Percentiles rank a stretch among this genome's conserved stretches.
Evolutionary conservation across 2,113 vertebrate genomes (phyloP).

Genomic region (Junco hyemalis): DNA sequence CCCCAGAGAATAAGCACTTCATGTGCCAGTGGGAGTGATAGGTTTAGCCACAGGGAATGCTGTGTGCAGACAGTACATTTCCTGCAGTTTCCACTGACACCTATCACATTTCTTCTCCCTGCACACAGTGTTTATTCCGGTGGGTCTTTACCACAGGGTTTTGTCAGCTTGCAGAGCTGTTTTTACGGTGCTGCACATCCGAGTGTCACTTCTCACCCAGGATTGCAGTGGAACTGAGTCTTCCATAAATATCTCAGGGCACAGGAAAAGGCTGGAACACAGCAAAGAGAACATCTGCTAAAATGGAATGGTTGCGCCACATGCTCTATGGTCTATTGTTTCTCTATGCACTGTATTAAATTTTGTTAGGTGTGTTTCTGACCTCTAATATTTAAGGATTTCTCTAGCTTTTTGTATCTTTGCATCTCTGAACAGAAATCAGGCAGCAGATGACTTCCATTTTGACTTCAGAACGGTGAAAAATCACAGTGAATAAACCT

Average conservation of each 20-base stretch:
- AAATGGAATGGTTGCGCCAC: neutral
- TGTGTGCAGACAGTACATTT: neutral
- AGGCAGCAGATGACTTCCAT: neutral
- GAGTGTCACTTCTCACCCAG: neutral
- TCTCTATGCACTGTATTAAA: neutral
- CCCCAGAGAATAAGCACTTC: neutral
- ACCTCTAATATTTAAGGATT: neutral
- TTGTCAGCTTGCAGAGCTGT: conserved; percentile 3
- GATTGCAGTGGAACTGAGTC: neutral
- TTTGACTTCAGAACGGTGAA: neutral
- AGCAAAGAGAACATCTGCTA: neutral
- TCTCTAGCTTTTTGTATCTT: neutral
- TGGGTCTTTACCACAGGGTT: conserved; percentile 20
- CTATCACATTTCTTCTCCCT: conserved; percentile 18
- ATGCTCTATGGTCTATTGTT: neutral
- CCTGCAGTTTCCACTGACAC: conserved; percentile 26
- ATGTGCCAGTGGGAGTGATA: conserved; percentile 38
- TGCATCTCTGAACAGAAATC: conserved; percentile 19
- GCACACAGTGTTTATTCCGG: conserved; percentile 4
- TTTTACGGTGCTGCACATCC: neutral
- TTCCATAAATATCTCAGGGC: conserved; percentile 22
- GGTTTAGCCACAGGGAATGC: conserved; percentile 47
- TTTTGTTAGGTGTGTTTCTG: neutral
- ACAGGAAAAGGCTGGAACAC: neutral
- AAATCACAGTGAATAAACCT: neutral